phyloP scores from a whole-genome alignment of 2,797 vertebrate species.

The Coranthus polyacanthus region DNA sequence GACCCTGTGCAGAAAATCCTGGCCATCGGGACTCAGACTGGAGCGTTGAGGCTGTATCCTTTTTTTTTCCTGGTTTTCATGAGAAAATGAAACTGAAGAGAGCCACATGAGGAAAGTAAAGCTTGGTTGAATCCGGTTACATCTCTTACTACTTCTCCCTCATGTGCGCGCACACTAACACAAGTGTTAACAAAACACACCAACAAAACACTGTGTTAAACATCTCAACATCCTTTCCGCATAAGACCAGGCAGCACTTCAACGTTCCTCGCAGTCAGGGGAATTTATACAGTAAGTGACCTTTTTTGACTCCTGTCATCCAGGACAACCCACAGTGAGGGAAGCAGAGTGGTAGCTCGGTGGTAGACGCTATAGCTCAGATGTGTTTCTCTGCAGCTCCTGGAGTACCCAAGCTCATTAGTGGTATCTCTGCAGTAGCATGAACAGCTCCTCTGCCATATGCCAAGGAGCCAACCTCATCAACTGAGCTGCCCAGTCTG shows the following conservation, averaged over 20 bases:
- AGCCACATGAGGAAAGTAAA: constrained; percentile 43
- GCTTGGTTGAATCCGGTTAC: constrained; percentile 10
- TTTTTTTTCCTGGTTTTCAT: constrained; percentile 63
- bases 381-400: constrained; percentile 66
- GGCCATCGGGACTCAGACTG: constrained; percentile 94
- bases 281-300: constrained; percentile 45
- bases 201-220: neutral
- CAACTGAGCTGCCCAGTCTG: constrained; percentile 70
- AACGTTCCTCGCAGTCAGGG: constrained; percentile 27
- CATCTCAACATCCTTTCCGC: constrained; percentile 17
- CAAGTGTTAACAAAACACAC: constrained; percentile 1
- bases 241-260: constrained; percentile 11
- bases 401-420: constrained; percentile 78
- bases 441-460: constrained; percentile 80
- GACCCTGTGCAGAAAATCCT: constrained; percentile 99
- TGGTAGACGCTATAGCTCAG: constrained; percentile 25
- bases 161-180: neutral
- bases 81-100: constrained; percentile 19
- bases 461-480: constrained; percentile 77
- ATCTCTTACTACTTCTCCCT: neutral
- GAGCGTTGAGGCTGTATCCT: constrained; percentile 99
- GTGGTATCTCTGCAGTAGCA: constrained; percentile 79
- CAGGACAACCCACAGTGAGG: constrained; percentile 6
- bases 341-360: constrained; percentile 11
- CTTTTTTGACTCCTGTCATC: constrained; percentile 24